Conservation (phyloP, 2,888 invertebrate species). For the Schizaphis graminum region DNA sequence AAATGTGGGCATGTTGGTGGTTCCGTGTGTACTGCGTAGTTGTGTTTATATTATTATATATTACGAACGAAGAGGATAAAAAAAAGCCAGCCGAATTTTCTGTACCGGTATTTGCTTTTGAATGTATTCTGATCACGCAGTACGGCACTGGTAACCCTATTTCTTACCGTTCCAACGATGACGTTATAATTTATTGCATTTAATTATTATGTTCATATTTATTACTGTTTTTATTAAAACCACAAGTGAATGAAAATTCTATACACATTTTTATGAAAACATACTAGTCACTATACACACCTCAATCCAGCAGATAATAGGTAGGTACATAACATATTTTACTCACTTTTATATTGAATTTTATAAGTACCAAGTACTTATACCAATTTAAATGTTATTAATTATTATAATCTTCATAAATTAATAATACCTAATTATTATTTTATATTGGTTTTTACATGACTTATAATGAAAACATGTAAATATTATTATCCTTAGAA, state of each 20-base stretch:
- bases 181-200: slow-evolving; percentile 52
- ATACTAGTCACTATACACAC: not conserved
- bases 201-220: slow-evolving; percentile 57
- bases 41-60: not conserved
- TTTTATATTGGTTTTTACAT: not conserved
- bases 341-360: not conserved
- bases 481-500: not conserved
- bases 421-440: not conserved
- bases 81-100: not conserved
- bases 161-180: not conserved
- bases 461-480: not conserved
- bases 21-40: not conserved
- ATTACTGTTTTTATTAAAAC: slow-evolving; percentile 38
- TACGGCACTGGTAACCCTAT: not conserved
- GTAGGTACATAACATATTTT: not conserved
- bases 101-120: slow-evolving; percentile 1
- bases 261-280: not conserved
- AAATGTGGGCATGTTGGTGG: not conserved
- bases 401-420: not conserved
- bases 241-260: slow-evolving; percentile 27
- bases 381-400: not conserved
- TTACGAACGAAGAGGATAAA: not conserved
- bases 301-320: not conserved
- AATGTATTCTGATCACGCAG: slow-evolving; percentile 62
- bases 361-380: not conserved